A percentile compares a stretch with the other conserved stretches of the same genome.
These are phyloP conservation scores for Pyrrhosoma nymphula DNA, from an alignment of 2,888 invertebrate species.

Conservation along the genomic window DNA sequence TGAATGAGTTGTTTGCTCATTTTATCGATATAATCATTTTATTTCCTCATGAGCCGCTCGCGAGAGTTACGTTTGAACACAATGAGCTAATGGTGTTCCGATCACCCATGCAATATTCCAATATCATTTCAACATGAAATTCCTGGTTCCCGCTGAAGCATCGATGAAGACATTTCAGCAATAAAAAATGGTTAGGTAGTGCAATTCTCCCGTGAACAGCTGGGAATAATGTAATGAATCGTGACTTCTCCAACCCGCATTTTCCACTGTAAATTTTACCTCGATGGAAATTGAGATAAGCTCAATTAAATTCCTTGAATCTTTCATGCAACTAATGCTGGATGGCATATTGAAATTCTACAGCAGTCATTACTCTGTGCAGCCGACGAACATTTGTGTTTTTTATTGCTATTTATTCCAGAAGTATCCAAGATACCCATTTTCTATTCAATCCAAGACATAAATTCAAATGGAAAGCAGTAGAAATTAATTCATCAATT, in stretches of 20 bases:
- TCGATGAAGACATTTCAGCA: background rate
- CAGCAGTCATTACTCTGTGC: no score
- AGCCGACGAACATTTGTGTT: no score
- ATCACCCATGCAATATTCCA: background rate
- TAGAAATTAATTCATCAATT: no score
- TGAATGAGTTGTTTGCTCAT: background rate
- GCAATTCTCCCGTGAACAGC: background rate
- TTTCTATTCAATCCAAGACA: no score
- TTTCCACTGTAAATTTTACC: background rate
- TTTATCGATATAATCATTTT: background rate
- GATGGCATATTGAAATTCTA: background rate
- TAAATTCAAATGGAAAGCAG: no score
- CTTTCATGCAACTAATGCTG: background rate
- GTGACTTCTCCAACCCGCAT: background rate
- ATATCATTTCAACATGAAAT: background rate
- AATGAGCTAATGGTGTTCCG: background rate
- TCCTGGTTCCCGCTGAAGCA: background rate
- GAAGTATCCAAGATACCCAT: no score
- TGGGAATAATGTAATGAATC: background rate
- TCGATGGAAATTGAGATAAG: background rate
- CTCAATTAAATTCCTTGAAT: background rate
- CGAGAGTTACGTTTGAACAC: background rate
- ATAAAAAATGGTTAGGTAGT: background rate
- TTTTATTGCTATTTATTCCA: no score
- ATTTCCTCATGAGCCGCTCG: background rate